phyloP scores from a whole-genome alignment of 2,113 vertebrate genomes.

The Syngnathus typhle region DNA sequence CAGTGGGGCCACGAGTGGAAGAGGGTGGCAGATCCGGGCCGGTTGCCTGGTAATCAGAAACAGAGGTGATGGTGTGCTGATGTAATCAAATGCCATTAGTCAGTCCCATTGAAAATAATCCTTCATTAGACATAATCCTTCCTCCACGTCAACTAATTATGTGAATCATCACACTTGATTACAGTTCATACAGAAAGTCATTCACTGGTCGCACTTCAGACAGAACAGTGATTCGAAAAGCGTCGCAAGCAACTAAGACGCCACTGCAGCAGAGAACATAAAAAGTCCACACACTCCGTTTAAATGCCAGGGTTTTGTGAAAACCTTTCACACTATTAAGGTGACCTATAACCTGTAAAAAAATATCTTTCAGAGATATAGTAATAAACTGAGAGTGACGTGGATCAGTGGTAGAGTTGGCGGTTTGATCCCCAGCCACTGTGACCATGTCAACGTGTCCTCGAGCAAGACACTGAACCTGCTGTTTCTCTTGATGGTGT shows the following conservation, averaged over 20 bases:
- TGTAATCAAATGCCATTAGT: constrained; percentile 11
- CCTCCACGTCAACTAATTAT: constrained; percentile 23
- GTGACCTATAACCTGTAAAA: neutral
- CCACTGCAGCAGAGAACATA: neutral
- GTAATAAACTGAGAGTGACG: neutral
- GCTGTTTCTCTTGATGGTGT: no score
- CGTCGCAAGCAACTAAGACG: neutral
- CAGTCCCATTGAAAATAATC: constrained; percentile 25
- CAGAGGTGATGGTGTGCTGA: neutral
- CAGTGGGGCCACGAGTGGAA: constrained; percentile 6
- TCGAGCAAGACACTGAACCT: no score
- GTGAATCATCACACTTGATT: constrained; percentile 23
- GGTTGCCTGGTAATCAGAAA: constrained; percentile 30
- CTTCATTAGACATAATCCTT: constrained; percentile 20
- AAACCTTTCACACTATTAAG: neutral
- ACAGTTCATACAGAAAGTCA: constrained; percentile 9
- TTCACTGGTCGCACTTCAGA: constrained; percentile 12
- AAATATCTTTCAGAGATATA: neutral
- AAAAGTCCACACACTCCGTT: neutral
- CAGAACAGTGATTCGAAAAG: constrained; percentile 16
- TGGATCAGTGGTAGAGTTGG: no score
- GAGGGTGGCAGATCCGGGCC: constrained; percentile 24
- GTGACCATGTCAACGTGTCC: no score
- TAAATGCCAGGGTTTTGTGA: neutral
- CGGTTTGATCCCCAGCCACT: no score